Base-by-base conservation (phyloP, 1,140 invertebrate species). In the Solenopsis fugax region DNA sequence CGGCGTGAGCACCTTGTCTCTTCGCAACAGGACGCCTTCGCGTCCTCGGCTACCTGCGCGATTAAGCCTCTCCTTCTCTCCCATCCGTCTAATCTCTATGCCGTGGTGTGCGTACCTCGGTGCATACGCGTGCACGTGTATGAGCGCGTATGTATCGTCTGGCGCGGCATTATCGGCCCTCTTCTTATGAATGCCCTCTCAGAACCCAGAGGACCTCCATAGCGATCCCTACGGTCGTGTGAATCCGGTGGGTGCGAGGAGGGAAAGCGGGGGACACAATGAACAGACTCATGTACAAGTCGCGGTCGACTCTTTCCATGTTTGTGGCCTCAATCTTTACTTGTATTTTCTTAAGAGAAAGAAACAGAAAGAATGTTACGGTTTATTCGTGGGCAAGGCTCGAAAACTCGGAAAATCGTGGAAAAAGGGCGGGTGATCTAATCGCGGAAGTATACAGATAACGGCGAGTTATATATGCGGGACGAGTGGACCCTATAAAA, bases 391-490 rank as follows among this genome's bases (percentile, higher is more conserved):
- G 37, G 18, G 18, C 41, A 34, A 7, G 41, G 45, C 13, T 45
- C n/a, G 58, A n/a, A 76, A 60, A 60, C 6, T 37, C 21, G 76
- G 29, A 65, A 80, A 67, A 52, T 2, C 10, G 6, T 37, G 58
- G 12, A 34, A 52, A 50, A 16, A 48, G n/a, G n/a, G 7, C 67
- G 62, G 58, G 60, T 72, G 69, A 89, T 71, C 62, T 69, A 64
- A 89, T 89, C 85, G 52, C 88, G 85, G 89, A 89, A 89, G 84
- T 89, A n/a, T n/a, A 52, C n/a, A 18, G 41, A 24, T 21, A n/a
- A 21, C 37, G n/a, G 21, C 16, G 18, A 16, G 75, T 89, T 87
- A 37, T 72, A 85, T 90, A 90, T 90, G 89, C 76, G 65, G 65
- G 52, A 48, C 72, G 77, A 73, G 72, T 87, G 65, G 54, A 54